These are phyloP conservation scores for Oedothorax gibbosus DNA, from an alignment of 1,140 invertebrate species.

Conservation along the genomic window DNA sequence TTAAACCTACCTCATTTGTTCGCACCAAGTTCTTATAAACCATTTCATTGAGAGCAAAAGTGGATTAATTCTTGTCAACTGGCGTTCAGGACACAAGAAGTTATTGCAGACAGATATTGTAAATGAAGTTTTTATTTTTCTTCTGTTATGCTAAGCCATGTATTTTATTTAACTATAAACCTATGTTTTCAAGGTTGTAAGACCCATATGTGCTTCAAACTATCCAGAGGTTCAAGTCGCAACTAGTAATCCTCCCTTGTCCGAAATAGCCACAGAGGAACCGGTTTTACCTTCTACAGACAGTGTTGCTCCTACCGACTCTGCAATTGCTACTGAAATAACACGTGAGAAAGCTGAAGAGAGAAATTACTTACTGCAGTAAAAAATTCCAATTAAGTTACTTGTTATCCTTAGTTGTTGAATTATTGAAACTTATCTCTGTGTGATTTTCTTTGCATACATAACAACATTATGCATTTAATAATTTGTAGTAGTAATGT, in stretches of 20 bases:
- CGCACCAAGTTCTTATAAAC: no score
- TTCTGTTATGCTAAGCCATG: background rate
- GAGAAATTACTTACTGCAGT: slow-evolving; percentile 24
- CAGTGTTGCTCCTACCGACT: background rate
- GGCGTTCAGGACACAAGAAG: no score
- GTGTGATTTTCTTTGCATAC: background rate
- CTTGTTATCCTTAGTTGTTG: background rate
- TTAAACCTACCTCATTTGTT: no score
- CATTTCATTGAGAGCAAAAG: no score
- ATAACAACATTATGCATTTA: background rate
- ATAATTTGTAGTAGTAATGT: background rate
- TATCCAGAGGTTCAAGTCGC: slow-evolving; percentile 37
- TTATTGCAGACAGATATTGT: background rate
- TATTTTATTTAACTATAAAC: background rate
- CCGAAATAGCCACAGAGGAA: background rate
- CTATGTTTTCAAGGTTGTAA: slow-evolving; percentile 2
- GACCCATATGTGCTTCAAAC: background rate
- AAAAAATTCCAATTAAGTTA: background rate
- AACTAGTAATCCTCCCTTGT: background rate
- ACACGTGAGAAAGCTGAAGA: slow-evolving; percentile 5
- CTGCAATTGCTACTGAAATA: background rate
- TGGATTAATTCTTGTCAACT: no score
- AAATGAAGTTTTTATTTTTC: background rate
- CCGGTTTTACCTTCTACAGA: background rate
- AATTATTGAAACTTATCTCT: background rate